Evolutionary conservation across 2,888 invertebrate species (phyloP), one percentile per base, ranked within the genome.

Genomic region (Oscheius myriophilus): DNA sequence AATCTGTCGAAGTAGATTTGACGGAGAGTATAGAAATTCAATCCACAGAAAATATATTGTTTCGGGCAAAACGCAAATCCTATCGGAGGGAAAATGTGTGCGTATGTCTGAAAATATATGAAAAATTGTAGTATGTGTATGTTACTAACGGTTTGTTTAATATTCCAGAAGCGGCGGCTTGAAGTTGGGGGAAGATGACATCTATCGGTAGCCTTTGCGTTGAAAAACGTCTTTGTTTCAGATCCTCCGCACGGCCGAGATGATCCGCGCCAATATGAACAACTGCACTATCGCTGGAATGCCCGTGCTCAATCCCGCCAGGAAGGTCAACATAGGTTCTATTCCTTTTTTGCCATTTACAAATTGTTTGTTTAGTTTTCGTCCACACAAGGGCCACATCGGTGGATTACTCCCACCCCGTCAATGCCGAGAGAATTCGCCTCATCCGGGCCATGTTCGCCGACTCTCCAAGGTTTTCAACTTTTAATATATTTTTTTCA

Each of bases 371-470:
- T 71, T 45, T 67, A 82, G 82, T 83, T 23, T 73, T 83, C 62
- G 70, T 81, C 0, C 80, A 83, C 57, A 77, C 80, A 9, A 78
- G 81, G 39, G 78, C 80, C 1, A 64, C 67, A 14, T 51, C 69
- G 7, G 66, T 67, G 25, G 83, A 83, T 61, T 75, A 73, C 63
- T 25, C 73, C 2, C 59, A 69, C 43, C 51, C 54, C 2, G 67
- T 70, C 23, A 63, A 73, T 11, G 54, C 43, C 1, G 70, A 79
- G 42, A 58, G 79, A n/a, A 73, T 71, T 39, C 63, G 62, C 18
- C 42, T 72, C 1, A 55, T 78, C 14, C 61, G 71, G 26, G 41
- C 46, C 3, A 46, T 67, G 6, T 74, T 78, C 33, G 39, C 42
- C 3, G 73, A 75, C 46, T 71, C 73, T 7, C 61, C 26, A 53